Percentiles rank a stretch among this genome's conserved stretches.
Conservation (phyloP, 2,797 vertebrate genomes). For the Megaceryle alcyon region DNA sequence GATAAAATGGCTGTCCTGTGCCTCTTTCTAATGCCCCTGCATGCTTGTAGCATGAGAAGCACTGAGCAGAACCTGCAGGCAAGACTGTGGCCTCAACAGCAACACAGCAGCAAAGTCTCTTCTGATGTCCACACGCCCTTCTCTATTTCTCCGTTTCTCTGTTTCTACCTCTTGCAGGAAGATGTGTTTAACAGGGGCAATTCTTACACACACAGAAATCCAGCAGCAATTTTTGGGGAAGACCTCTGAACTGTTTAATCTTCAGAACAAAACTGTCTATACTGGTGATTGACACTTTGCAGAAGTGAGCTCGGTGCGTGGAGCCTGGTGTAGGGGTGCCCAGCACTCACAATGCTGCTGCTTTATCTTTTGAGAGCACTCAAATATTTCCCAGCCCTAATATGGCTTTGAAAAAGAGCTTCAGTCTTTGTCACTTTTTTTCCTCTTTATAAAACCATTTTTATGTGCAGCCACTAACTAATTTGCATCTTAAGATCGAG, state of each 20-base stretch:
- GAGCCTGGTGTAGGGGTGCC: too few species aligned
- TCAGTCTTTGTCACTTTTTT: neutral
- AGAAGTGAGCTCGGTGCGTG: neutral
- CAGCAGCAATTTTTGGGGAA: neutral
- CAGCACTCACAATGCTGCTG: accelerated
- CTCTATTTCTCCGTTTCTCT: neutral
- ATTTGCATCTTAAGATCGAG: neutral
- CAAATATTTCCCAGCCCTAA: neutral
- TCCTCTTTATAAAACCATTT: neutral
- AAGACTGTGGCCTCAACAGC: neutral
- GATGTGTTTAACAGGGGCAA: neutral
- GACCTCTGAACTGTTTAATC: neutral
- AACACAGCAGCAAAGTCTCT: neutral
- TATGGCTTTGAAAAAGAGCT: neutral
- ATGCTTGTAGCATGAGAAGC: neutral
- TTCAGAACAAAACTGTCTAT: neutral
- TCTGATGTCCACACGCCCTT: accelerated
- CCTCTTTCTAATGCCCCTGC: neutral
- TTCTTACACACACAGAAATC: neutral
- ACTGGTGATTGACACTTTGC: neutral
- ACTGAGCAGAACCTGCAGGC: accelerated
- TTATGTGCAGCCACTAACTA: neutral
- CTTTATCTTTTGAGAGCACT: neutral
- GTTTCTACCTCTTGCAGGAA: neutral
- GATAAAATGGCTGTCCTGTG: neutral